phyloP scores from a whole-genome alignment of 2,113 vertebrate genomes.

The Chlorodrepanis virens region DNA sequence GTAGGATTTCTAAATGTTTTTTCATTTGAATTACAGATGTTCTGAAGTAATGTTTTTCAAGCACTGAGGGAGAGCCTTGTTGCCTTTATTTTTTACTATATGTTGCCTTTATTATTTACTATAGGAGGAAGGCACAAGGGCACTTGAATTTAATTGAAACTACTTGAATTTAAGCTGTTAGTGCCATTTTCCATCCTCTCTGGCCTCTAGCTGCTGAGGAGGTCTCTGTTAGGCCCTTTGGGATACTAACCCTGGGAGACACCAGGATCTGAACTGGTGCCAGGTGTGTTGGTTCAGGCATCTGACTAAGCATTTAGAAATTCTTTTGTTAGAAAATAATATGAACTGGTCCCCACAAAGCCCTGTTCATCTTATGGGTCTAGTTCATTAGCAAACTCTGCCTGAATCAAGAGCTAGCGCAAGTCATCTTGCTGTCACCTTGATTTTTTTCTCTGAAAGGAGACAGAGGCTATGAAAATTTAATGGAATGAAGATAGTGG shows the following conservation, averaged over 20 bases:
- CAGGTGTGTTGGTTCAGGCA: background rate
- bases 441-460: background rate
- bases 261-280: background rate
- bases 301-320: background rate
- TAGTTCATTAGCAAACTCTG: background rate
- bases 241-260: background rate
- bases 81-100: background rate
- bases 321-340: background rate
- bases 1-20: background rate
- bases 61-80: background rate
- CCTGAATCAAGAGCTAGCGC: background rate
- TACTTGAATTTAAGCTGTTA: background rate
- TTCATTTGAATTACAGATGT: background rate
- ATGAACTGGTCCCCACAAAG: background rate
- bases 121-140: background rate
- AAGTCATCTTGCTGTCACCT: background rate
- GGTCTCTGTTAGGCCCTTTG: background rate
- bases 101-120: background rate
- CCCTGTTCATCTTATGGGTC: background rate
- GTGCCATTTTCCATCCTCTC: background rate
- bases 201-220: background rate
- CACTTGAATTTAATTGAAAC: background rate
- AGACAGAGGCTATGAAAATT: background rate
- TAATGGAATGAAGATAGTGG: background rate
- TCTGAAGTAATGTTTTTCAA: background rate